A percentile compares a stretch with the other conserved stretches of the same genome.
Conservation (phyloP, 2,113 vertebrate species). For the Odontesthes bonariensis region DNA sequence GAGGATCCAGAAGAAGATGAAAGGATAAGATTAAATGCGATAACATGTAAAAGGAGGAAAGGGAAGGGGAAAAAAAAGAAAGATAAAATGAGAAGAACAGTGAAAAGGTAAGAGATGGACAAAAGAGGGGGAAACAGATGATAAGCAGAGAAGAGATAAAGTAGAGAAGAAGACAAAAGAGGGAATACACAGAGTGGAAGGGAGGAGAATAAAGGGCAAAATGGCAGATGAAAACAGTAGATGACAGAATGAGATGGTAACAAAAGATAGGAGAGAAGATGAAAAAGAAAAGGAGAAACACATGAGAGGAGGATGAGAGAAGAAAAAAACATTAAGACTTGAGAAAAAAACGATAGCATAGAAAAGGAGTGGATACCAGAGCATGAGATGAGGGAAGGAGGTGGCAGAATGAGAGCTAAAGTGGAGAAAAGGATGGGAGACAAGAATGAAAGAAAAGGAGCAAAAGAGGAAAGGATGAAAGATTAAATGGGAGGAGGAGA, state of each 20-base stretch:
- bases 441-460: neutral
- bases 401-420: constrained; percentile 16
- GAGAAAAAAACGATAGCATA: neutral
- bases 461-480: neutral
- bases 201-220: no score
- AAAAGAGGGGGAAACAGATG: neutral
- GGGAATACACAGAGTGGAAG: neutral
- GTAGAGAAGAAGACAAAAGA: neutral
- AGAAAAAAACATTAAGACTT: neutral
- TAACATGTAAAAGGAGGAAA: constrained; percentile 2
- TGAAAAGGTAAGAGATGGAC: no score
- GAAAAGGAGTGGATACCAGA: neutral
- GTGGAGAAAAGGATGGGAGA: constrained; percentile 1
- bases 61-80: neutral
- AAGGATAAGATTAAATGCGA: constrained; percentile 15
- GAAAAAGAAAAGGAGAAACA: neutral
- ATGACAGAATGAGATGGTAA: neutral
- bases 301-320: neutral
- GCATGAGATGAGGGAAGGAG: constrained; percentile 3
- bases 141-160: neutral
- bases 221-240: neutral
- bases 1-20: constrained; percentile 1
- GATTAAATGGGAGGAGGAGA: constrained; percentile 14
- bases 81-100: no score
- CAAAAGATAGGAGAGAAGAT: neutral